phyloP scores from a whole-genome alignment of 1,140 invertebrate species.

The Heliconius nattereri region DNA sequence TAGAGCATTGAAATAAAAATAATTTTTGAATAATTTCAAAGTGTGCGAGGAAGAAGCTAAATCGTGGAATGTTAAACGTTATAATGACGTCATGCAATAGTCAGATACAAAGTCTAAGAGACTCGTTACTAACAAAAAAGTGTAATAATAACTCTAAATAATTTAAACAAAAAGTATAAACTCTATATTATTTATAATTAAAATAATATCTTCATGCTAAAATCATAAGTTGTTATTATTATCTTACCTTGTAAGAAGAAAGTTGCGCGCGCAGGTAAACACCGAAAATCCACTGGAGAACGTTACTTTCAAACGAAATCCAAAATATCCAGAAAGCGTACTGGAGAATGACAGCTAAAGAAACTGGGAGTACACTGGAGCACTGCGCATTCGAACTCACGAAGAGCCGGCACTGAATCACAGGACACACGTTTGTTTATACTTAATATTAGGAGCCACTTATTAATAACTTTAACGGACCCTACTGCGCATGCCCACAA shows the following conservation, averaged over 20 bases:
- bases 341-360: slow-evolving; percentile 27
- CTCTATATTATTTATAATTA: neutral
- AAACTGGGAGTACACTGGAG: slow-evolving; percentile 44
- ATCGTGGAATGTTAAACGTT: slow-evolving; percentile 49
- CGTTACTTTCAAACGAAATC: slow-evolving; percentile 62
- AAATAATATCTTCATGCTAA: neutral
- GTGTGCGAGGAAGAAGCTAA: slow-evolving; percentile 50
- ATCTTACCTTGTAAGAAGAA: slow-evolving; percentile 70
- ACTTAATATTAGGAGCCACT: slow-evolving; percentile 71
- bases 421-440: slow-evolving; percentile 73
- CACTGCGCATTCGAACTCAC: slow-evolving; percentile 59
- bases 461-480: slow-evolving; percentile 70
- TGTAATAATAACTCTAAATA: slow-evolving; percentile 43
- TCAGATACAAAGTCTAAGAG: slow-evolving; percentile 52
- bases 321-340: slow-evolving; percentile 37
- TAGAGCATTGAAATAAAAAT: neutral
- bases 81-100: slow-evolving; percentile 54
- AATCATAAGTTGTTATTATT: neutral
- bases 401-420: slow-evolving; percentile 52
- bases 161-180: neutral
- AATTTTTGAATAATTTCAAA: slow-evolving; percentile 1
- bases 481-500: slow-evolving; percentile 72
- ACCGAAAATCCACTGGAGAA: slow-evolving; percentile 76
- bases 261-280: slow-evolving; percentile 75
- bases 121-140: slow-evolving; percentile 54